Conservation (phyloP, 1,140 invertebrate genomes). For the Tetragnatha versicolor region DNA sequence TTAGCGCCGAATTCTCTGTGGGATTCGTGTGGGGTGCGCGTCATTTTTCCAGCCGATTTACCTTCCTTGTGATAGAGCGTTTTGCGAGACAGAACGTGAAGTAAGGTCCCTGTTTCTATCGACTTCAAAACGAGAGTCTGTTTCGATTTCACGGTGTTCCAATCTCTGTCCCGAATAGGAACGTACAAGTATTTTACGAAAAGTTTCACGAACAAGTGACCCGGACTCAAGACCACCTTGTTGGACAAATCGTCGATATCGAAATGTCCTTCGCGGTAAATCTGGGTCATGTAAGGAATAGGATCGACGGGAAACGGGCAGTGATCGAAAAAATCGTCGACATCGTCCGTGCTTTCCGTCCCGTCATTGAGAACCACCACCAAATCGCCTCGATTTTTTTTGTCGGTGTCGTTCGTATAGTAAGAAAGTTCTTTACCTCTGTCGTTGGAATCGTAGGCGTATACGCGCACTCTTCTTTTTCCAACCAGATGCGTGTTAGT, state of each 20-base stretch:
- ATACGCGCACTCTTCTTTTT: neutral
- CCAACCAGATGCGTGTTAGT: neutral
- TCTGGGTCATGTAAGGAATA: neutral
- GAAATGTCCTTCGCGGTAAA: neutral
- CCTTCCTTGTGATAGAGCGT: too few relatives aligned
- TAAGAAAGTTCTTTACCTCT: neutral
- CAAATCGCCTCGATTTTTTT: neutral
- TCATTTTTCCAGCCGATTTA: neutral
- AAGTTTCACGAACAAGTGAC: neutral
- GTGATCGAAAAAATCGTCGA: neutral
- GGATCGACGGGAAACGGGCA: neutral
- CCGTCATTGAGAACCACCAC: neutral
- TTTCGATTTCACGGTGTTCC: neutral
- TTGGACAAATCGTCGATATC: conserved; percentile 6
- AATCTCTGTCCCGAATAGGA: neutral
- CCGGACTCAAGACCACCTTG: conserved; percentile 8
- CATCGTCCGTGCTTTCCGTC: neutral
- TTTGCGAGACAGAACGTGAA: too few relatives aligned
- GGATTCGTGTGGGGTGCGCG: neutral
- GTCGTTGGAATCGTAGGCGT: neutral
- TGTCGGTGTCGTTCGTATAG: neutral
- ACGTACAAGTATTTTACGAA: neutral
- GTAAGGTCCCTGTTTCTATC: neutral
- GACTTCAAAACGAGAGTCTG: neutral
- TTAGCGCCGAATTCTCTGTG: neutral